These are phyloP conservation scores for Onychomys leucogaster DNA, from an alignment of 2,797 vertebrate genomes.

Conservation along the genomic window DNA sequence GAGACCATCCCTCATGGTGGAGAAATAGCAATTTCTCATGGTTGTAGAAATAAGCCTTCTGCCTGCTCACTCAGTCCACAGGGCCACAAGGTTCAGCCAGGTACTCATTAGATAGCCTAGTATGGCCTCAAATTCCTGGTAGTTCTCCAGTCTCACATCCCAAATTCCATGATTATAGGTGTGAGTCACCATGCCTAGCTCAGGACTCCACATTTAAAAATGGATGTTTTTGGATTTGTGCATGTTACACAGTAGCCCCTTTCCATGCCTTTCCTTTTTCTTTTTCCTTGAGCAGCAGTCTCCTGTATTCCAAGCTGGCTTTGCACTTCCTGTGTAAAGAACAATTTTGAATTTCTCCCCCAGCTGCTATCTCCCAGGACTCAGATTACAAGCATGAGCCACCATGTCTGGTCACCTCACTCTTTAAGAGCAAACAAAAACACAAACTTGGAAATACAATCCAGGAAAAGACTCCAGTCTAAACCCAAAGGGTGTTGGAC, in stretches of 20 bases:
- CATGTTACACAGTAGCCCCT: neutral
- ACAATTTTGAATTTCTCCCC: neutral
- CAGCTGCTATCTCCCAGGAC: neutral
- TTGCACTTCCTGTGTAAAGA: neutral
- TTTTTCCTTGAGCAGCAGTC: neutral
- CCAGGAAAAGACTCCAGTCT: neutral
- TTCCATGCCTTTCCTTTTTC: neutral
- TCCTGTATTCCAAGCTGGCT: neutral
- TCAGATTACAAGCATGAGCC: neutral
- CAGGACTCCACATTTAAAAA: neutral
- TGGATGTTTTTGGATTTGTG: neutral
- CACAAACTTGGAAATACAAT: neutral
- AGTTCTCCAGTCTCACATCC: neutral
- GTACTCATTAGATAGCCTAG: neutral
- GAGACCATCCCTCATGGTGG: rapidly evolving
- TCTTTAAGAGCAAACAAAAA: neutral
- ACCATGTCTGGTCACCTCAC: neutral
- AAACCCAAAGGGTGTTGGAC: neutral
- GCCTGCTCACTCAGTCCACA: neutral
- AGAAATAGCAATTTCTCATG: rapidly evolving
- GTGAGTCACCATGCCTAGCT: neutral
- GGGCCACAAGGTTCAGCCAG: neutral
- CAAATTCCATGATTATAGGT: neutral
- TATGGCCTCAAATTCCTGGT: neutral
- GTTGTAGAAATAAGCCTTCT: rapidly evolving